Evolutionary conservation across 2,888 invertebrate genomes (phyloP).

Genomic region (Hyalella azteca): DNA sequence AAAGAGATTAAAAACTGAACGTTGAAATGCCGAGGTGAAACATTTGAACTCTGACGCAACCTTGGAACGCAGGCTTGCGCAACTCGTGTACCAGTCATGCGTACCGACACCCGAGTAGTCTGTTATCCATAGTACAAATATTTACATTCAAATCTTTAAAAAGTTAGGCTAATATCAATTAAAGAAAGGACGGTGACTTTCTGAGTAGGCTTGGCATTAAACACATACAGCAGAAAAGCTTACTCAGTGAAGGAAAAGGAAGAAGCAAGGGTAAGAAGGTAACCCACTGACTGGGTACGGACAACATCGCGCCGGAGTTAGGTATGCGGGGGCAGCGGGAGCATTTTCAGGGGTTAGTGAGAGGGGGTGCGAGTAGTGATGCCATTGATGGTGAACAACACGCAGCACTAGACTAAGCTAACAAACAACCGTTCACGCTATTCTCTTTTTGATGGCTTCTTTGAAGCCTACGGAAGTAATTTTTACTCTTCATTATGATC

Average conservation of each 20-base stretch:
- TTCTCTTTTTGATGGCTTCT: too few relatives aligned
- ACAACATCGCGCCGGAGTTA: background rate
- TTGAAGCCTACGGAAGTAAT: too few relatives aligned
- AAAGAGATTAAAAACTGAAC: too few relatives aligned
- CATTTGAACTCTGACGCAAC: conserved; percentile 3
- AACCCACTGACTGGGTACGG: background rate
- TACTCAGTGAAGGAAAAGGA: background rate
- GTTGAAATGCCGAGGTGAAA: background rate
- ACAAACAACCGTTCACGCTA: too few relatives aligned
- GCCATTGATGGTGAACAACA: conserved; percentile 6
- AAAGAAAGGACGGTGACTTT: too few relatives aligned
- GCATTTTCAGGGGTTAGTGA: background rate
- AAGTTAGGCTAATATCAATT: background rate
- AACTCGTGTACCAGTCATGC: background rate
- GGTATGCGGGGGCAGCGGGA: conserved; percentile 3
- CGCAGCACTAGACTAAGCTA: background rate
- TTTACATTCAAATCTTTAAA: background rate
- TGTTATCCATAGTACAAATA: background rate
- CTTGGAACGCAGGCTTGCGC: background rate
- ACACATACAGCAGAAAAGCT: background rate
- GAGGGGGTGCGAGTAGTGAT: background rate
- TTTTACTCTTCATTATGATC: too few relatives aligned
- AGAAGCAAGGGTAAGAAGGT: background rate
- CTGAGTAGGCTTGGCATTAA: too few relatives aligned
- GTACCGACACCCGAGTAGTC: background rate